Evolutionary conservation across 2,113 vertebrate genomes (phyloP), one percentile per base, ranked within the genome.

Genomic region (Oncorhynchus mykiss): DNA sequence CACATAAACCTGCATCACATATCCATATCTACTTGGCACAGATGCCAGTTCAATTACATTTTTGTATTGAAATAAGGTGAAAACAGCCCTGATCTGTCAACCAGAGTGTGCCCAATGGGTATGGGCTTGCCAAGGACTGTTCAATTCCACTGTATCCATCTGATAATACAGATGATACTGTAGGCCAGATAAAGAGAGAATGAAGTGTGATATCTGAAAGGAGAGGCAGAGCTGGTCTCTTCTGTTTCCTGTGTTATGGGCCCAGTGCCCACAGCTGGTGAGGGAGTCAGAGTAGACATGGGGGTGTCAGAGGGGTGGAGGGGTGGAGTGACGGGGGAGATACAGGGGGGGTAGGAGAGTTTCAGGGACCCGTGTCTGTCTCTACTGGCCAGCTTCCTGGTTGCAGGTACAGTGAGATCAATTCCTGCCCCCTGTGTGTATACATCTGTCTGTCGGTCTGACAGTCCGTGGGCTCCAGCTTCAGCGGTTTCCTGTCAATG

Each of bases 371-470:
- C 79, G 76, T 81, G 77, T 76, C 31, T 64, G 72, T 82, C 83
- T 78, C 84, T 75, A 73, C 74, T 80, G 82, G 75, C 18, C 87
- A 78, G 24, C 87, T 89, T 91, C 90, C 90, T 89, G 72, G 88
- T 90, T 82, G 87, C 93, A 93, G 93, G 91, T 93, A 78, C 85
- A 78, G 88, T 93, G 92, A 93, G 90, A 80, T 93, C 91, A 93
- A 87, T 91, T 93, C 92, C 90, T 88, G 91, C 73, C 78, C 82
- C 65, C 70, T 75, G 82, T 78, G 81, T 71, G 76, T 75, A 82
- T 92, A 92, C 92, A 91, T 91, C 89, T 87, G 78, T 80, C 16
- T 5, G 5, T 54, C 51, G 1, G 16, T 39, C 51, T 4, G 16
- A 9, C 39, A 2, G 39, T 45, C 39, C 39, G n/a, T n/a, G 9